Conservation (phyloP, 2,113 vertebrate species). For the Candoia aspera region DNA sequence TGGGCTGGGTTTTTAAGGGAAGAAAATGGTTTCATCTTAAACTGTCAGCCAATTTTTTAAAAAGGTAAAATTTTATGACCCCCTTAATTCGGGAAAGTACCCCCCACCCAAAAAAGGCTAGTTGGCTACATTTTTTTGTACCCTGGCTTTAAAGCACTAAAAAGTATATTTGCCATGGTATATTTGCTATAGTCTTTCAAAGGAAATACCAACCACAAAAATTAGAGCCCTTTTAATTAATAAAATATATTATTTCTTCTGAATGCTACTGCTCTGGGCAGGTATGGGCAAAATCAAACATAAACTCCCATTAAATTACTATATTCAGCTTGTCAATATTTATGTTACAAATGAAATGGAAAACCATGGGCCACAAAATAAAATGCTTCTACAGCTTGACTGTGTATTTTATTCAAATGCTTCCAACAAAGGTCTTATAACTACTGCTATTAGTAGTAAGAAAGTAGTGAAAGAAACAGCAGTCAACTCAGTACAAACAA, state of each 20-base stretch:
- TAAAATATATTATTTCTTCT: neutral
- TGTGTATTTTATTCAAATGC: conserved; percentile 51
- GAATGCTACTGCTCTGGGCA: conserved; percentile 43
- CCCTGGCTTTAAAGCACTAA: conserved; percentile 7
- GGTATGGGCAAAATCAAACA: conserved; percentile 23
- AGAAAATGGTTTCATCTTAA: neutral
- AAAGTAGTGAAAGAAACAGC: neutral
- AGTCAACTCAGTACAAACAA: neutral
- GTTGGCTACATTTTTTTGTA: neutral
- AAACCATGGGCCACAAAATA: conserved; percentile 40
- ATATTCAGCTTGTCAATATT: conserved; percentile 64
- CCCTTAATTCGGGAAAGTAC: neutral
- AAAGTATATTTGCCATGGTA: conserved; percentile 39
- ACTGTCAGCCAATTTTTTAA: neutral
- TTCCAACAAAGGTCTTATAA: conserved; percentile 1
- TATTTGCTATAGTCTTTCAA: conserved; percentile 16
- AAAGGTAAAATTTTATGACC: neutral
- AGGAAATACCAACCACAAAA: conserved; percentile 38
- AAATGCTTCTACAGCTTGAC: conserved; percentile 52
- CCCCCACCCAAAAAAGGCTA: neutral
- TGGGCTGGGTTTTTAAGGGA: neutral
- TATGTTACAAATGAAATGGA: conserved; percentile 64
- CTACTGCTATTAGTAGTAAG: conserved; percentile 32
- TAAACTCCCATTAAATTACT: conserved; percentile 60
- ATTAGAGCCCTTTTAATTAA: conserved; percentile 25